Conservation (phyloP, 2,888 invertebrate species). For the Idaea biselata region DNA sequence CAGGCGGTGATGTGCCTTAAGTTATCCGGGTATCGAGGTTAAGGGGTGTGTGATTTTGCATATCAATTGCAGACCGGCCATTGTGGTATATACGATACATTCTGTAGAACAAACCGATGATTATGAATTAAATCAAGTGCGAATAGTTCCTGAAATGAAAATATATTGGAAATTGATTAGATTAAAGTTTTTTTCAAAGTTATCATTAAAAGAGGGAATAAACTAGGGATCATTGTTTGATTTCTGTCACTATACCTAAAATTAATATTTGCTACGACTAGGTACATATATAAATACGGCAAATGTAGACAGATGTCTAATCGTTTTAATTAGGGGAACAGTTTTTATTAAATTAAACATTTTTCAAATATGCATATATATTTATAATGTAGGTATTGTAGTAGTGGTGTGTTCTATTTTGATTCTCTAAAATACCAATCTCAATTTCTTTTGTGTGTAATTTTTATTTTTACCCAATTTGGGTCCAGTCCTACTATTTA, state of each 20-base stretch:
- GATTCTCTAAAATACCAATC: not conserved
- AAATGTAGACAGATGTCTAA: not conserved
- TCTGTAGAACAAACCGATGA: slow-evolving; percentile 60
- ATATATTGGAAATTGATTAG: slow-evolving; percentile 36
- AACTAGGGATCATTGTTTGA: not conserved
- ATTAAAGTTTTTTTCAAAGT: slow-evolving; percentile 9
- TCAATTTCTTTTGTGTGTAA: not conserved
- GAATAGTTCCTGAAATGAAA: slow-evolving; percentile 53
- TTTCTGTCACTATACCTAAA: not conserved
- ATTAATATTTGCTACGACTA: not conserved
- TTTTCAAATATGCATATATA: too few species aligned
- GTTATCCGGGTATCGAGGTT: slow-evolving; percentile 13
- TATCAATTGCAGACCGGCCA: slow-evolving; percentile 23
- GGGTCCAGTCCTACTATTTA: too few species aligned
- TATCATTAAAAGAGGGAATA: not conserved
- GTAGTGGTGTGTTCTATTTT: not conserved
- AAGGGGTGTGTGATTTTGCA: not conserved
- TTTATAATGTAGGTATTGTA: not conserved
- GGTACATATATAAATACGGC: not conserved
- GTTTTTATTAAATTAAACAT: not conserved
- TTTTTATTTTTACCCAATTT: too few species aligned
- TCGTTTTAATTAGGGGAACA: not conserved
- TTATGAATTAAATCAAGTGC: slow-evolving; percentile 42
- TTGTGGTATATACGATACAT: slow-evolving; percentile 40
- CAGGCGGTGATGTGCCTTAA: slow-evolving; percentile 12